Evolutionary conservation across 1,140 invertebrate species (phyloP).

Genomic region (Phenacoccus solenopsis): DNA sequence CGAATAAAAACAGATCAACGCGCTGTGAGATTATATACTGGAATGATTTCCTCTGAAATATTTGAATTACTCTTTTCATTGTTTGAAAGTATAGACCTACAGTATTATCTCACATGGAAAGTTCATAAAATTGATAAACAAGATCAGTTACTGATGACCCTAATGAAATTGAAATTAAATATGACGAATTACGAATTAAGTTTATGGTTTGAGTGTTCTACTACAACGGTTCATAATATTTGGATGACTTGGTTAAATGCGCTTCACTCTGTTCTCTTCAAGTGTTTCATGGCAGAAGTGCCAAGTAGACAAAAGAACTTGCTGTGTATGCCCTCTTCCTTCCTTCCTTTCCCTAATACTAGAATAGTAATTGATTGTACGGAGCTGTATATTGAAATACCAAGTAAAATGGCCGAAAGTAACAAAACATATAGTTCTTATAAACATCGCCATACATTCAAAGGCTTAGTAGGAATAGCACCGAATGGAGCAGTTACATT

Average conservation of each 20-base stretch:
- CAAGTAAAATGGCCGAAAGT: conserved; percentile 13
- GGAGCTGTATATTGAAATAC: conserved; percentile 15
- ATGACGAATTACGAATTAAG: not conserved
- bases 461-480: conserved; percentile 23
- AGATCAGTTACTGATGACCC: conserved; percentile 15
- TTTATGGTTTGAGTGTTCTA: not conserved
- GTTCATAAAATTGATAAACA: too few species aligned
- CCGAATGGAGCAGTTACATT: conserved; percentile 22
- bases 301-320: not conserved
- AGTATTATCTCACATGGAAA: too few species aligned
- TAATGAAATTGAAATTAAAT: conserved; percentile 12
- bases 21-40: too few species aligned
- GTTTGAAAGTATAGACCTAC: too few species aligned
- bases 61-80: too few species aligned
- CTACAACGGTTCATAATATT: not conserved
- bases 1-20: too few species aligned
- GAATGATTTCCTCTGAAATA: too few species aligned
- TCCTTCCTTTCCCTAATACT: not conserved
- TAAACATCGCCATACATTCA: conserved; percentile 22
- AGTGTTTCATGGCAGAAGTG: not conserved
- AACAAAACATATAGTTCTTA: conserved; percentile 21
- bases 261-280: not conserved
- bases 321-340: not conserved
- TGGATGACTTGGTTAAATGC: not conserved
- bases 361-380: conserved; percentile 22